These are phyloP conservation scores for Drosophila pachea DNA, from an alignment of 1,140 invertebrate genomes.

Conservation along the genomic window DNA sequence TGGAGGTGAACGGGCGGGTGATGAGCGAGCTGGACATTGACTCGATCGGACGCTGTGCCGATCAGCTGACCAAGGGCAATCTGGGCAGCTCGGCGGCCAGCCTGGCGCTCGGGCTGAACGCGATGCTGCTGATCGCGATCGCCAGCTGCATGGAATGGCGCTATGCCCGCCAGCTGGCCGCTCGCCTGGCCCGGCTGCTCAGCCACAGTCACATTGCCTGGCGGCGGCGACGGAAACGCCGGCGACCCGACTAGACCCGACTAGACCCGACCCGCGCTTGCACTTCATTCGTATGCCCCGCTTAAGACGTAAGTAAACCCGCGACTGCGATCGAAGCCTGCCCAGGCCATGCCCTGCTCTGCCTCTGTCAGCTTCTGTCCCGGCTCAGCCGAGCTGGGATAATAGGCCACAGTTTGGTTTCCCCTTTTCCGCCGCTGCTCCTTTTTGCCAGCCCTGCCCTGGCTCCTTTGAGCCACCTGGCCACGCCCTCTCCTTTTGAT, in stretches of 20 bases:
- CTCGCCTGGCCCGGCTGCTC: conserved; percentile 42
- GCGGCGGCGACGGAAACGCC: conserved; percentile 58
- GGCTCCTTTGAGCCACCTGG: too few species aligned
- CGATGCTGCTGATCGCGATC: conserved; percentile 70
- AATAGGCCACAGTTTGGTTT: too few species aligned
- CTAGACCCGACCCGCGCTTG: neutral
- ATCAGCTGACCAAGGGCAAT: conserved; percentile 84
- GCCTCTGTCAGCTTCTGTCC: too few species aligned
- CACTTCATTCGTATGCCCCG: conserved; percentile 17
- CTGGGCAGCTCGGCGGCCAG: conserved; percentile 80
- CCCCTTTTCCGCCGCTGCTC: too few species aligned
- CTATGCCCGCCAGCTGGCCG: conserved; percentile 40
- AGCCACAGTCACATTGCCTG: conserved; percentile 48
- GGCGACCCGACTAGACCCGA: conserved; percentile 54
- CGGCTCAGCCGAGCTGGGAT: too few species aligned
- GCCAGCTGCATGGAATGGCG: conserved; percentile 67
- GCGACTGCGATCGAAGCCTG: too few species aligned
- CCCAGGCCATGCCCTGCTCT: neutral
- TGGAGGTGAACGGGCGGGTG: conserved; percentile 87
- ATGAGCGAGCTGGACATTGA: conserved; percentile 86
- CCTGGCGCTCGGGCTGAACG: conserved; percentile 62
- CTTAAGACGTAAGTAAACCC: conserved; percentile 42
- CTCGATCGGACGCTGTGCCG: conserved; percentile 83
- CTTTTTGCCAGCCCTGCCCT: too few species aligned
- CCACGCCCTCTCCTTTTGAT: too few species aligned